These are phyloP conservation scores for Muscicapa striata DNA, from an alignment of 2,797 vertebrate genomes.

Conservation along the genomic window DNA sequence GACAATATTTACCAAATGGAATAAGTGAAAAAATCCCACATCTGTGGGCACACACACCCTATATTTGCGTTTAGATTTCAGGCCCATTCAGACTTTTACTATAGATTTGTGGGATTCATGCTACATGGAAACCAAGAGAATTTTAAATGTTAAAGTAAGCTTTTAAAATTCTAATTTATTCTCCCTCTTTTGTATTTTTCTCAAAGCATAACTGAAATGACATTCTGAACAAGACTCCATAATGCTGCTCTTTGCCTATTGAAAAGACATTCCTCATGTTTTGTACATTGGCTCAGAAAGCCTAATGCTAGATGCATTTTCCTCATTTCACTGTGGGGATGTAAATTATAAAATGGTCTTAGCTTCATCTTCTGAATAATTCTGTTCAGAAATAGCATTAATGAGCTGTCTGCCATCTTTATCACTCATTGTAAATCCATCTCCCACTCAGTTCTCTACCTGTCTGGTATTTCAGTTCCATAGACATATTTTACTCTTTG, in stretches of 20 bases:
- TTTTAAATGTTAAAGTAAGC: not conserved
- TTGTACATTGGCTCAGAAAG: slow-evolving; percentile 22
- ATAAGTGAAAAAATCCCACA: not conserved
- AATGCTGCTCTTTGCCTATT: not conserved
- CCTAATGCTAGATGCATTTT: slow-evolving; percentile 6
- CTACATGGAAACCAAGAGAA: not conserved
- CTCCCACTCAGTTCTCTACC: not conserved
- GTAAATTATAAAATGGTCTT: not conserved
- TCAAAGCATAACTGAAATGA: not conserved
- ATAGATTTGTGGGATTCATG: not conserved
- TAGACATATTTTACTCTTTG: not conserved
- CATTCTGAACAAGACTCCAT: not conserved
- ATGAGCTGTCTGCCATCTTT: not conserved
- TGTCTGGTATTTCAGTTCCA: not conserved
- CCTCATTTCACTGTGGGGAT: not conserved
- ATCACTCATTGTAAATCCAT: not conserved
- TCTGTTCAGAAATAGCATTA: slow-evolving; percentile 3
- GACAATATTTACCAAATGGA: not conserved
- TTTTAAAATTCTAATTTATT: slow-evolving; percentile 35
- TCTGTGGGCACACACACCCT: not conserved
- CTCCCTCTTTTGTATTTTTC: slow-evolving; percentile 18
- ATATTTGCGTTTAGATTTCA: not conserved
- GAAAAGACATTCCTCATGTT: not conserved
- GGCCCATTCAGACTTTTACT: not conserved
- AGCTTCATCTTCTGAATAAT: slow-evolving; percentile 34